Evolutionary conservation across 2,888 invertebrate genomes (phyloP).

Genomic region (Scaptomyza reducta): DNA sequence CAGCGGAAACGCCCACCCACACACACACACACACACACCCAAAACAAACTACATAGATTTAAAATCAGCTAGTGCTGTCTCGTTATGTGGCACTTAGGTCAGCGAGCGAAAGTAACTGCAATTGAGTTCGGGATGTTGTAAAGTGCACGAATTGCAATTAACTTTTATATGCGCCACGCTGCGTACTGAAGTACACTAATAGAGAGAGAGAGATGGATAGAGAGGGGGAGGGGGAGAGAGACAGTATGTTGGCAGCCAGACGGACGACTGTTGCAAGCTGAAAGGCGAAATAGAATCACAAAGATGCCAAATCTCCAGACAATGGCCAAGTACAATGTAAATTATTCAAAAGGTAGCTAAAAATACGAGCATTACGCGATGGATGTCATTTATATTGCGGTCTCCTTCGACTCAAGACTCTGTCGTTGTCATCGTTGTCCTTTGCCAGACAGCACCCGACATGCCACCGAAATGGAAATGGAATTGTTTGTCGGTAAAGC

Average conservation of each 20-base stretch:
- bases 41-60: background rate
- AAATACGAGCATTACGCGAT: conserved; percentile 65
- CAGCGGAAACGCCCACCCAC: conserved; percentile 11
- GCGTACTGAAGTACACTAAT: conserved; percentile 17
- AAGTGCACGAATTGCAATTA: conserved; percentile 55
- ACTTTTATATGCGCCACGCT: conserved; percentile 42
- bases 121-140: conserved; percentile 36
- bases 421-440: background rate
- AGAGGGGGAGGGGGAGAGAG: too few species aligned
- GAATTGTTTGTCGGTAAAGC: conserved; percentile 43
- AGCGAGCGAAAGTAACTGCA: conserved; percentile 1
- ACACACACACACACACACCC: conserved; percentile 7
- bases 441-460: conserved; percentile 33
- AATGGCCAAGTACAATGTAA: conserved; percentile 69
- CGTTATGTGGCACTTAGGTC: conserved; percentile 32
- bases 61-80: conserved; percentile 30
- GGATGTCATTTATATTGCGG: conserved; percentile 69
- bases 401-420: conserved; percentile 26
- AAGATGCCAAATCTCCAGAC: conserved; percentile 66
- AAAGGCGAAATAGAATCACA: conserved; percentile 35
- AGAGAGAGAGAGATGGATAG: background rate
- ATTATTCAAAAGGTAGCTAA: conserved; percentile 74
- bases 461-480: conserved; percentile 48
- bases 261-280: conserved; percentile 19
- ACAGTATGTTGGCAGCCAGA: background rate